Evolutionary conservation across 2,888 invertebrate genomes (phyloP).

Genomic region (Oegoconia quadripuncta): DNA sequence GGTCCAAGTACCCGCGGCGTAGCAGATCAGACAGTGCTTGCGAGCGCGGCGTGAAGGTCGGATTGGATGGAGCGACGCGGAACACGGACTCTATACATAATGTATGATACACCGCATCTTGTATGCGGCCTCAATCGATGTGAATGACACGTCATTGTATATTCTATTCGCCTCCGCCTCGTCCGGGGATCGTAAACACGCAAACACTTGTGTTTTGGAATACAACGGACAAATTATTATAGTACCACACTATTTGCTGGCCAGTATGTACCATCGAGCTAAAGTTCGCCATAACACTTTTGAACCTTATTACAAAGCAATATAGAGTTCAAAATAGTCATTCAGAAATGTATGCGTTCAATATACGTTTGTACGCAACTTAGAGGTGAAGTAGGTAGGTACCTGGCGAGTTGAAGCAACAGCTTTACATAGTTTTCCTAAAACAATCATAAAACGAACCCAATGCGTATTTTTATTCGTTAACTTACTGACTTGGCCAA

Average conservation of each 20-base stretch:
- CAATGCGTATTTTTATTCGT: too few species aligned
- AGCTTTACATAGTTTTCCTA: too few species aligned
- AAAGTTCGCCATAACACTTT: too few species aligned
- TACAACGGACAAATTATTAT: conserved; percentile 51
- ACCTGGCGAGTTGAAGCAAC: too few species aligned
- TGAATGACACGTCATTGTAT: conserved; percentile 75
- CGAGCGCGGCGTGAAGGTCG: conserved; percentile 37
- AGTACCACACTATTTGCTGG: conserved; percentile 23
- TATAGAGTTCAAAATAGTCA: too few species aligned
- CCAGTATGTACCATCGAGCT: conserved; percentile 15
- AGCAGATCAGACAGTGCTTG: conserved; percentile 3
- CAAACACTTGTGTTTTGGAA: conserved; percentile 66
- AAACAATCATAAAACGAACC: too few species aligned
- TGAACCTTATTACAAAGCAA: too few species aligned
- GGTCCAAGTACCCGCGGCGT: conserved; percentile 8
- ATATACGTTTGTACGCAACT: too few species aligned
- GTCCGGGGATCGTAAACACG: conserved; percentile 70
- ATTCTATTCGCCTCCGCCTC: conserved; percentile 68
- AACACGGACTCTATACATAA: conserved; percentile 59
- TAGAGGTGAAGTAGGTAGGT: too few species aligned
- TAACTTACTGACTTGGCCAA: too few species aligned
- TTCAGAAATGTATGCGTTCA: too few species aligned
- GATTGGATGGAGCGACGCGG: conserved; percentile 41
- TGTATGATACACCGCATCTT: conserved; percentile 63
- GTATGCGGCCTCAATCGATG: conserved; percentile 72